phyloP scores from a whole-genome alignment of 2,888 invertebrate genomes.

The Griposia aprilina region DNA sequence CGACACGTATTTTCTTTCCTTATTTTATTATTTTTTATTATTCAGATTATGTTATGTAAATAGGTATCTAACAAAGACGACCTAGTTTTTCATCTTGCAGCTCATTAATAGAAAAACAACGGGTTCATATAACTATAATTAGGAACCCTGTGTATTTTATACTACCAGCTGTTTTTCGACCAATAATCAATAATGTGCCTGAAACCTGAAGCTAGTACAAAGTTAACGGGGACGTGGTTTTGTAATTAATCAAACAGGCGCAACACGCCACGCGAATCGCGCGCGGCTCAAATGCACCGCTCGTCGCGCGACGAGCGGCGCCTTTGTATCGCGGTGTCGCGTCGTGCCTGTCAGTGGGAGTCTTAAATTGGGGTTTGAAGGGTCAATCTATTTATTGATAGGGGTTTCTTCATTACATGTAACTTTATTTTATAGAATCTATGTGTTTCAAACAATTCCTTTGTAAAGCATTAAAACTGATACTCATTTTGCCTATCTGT shows the following conservation, averaged over 20 bases:
- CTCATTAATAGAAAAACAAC: background rate
- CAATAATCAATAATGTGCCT: constrained; percentile 1
- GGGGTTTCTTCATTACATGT: background rate
- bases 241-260: no score
- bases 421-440: no score
- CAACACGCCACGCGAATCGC: no score
- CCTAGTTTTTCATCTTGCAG: background rate
- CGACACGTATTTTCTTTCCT: no score
- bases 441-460: no score
- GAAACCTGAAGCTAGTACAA: constrained; percentile 7
- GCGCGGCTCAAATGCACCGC: no score
- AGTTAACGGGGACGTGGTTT: background rate
- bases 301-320: no score
- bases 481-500: no score
- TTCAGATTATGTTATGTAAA: background rate
- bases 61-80: background rate
- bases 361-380: background rate
- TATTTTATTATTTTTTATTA: background rate
- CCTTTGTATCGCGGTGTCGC: no score
- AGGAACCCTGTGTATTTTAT: background rate
- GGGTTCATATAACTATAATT: background rate
- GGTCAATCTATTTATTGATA: background rate
- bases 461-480: no score
- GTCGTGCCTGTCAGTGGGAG: no score
- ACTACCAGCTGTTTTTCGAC: background rate